Evolutionary conservation across 2,797 vertebrate genomes (phyloP), one percentile per base, ranked within the genome.

Genomic region (Thaleichthys pacificus): DNA sequence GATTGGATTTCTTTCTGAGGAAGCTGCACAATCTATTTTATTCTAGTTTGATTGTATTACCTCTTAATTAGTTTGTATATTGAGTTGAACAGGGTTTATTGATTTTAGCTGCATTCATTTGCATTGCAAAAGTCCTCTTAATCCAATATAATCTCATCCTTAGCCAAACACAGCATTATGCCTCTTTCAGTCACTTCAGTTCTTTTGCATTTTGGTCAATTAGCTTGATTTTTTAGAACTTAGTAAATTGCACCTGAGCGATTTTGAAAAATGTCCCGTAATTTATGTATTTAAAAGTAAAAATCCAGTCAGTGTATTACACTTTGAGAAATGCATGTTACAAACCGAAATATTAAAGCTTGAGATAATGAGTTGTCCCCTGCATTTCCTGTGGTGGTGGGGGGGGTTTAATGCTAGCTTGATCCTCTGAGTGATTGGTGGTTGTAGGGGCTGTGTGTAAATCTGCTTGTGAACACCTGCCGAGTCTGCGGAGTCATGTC

Each of bases 41-140:
- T 93, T 93, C 93, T 86, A 85, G 85, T 92, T 93, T 94, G 93
- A 93, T 93, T 93, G 91, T 93, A 93, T 94, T 94, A 93, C 91
- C 89, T 90, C 91, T 93, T 93, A 94, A 94, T 93, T 93, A 94
- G 92, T 94, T 93, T 93, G 93, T 92, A 93, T 93, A 93, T 94
- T 93, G 92, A 93, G 92, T 93, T 91, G 91, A 93, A 92, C 92
- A 88, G 91, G 89, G 88, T 88, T 88, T 93, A 94, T 93, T 92
- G 93, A 94, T 94, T 91, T 73, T 86, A 91, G 89, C 82, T 91
- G 90, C 92, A 91, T 93, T 93, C 90, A 93, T 93, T 93, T 94
- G 92, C 93, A 94, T 91, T 93, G 92, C 92, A 93, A 93, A 92
- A 93, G 91, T 91, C 87, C 90, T 83, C 89, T 92, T 90, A 94